phyloP scores from a whole-genome alignment of 1,140 invertebrate genomes.

The Drosophila saltans region DNA sequence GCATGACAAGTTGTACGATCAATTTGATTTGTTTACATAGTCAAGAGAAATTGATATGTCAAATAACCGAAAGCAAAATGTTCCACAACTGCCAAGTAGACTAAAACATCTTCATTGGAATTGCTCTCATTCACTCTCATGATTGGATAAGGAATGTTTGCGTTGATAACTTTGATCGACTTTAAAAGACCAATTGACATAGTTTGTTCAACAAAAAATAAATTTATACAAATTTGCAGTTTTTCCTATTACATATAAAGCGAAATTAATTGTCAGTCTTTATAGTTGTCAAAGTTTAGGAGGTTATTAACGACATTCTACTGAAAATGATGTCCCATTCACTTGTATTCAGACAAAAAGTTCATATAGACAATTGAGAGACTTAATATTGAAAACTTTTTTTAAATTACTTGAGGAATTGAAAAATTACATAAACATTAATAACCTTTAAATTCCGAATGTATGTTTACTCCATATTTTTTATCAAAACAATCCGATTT shows the following conservation, averaged over 20 bases:
- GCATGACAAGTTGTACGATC: conserved; percentile 77
- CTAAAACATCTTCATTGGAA: conserved; percentile 31
- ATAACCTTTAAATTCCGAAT: too few relatives aligned
- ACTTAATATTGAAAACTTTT: too few relatives aligned
- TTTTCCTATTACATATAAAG: background rate
- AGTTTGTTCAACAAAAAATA: background rate
- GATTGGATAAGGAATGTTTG: background rate
- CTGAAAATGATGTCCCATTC: too few relatives aligned
- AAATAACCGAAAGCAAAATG: conserved; percentile 39
- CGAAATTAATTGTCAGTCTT: too few relatives aligned
- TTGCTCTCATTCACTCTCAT: conserved; percentile 34
- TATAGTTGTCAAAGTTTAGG: too few relatives aligned
- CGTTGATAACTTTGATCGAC: background rate
- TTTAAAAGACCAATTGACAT: conserved; percentile 2
- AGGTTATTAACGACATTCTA: too few relatives aligned
- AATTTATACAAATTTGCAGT: background rate
- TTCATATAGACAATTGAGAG: too few relatives aligned
- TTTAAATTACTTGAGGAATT: too few relatives aligned
- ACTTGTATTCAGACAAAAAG: too few relatives aligned
- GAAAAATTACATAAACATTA: too few relatives aligned
- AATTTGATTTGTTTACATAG: conserved; percentile 71
- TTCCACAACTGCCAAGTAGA: background rate
- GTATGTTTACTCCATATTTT: too few relatives aligned
- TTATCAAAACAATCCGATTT: too few relatives aligned
- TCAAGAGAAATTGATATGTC: conserved; percentile 73